Percentiles rank a stretch among this genome's conserved stretches.
Evolutionary conservation across 2,888 invertebrate species (phyloP).

Genomic region (Dynastes tityus): DNA sequence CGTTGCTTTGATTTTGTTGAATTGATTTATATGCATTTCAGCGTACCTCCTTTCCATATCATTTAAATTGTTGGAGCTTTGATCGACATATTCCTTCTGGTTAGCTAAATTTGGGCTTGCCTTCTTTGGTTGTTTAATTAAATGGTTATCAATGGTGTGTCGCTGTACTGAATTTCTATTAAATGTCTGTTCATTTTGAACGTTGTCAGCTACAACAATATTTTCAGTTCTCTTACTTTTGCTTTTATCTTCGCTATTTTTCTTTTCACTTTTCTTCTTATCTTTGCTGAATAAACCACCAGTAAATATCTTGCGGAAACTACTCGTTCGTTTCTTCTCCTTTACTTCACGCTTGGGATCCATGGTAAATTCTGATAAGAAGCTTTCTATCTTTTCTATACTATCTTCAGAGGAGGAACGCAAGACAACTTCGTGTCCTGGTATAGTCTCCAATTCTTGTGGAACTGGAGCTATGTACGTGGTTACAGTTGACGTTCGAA

Average conservation of each 20-base stretch:
- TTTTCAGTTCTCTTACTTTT: slow-evolving; percentile 63
- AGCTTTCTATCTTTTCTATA: slow-evolving; percentile 63
- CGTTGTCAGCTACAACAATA: slow-evolving; percentile 60
- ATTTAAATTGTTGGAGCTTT: slow-evolving; percentile 44
- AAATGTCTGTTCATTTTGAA: slow-evolving; percentile 66
- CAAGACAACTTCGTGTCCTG: slow-evolving; percentile 55
- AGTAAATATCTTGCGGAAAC: slow-evolving; percentile 65
- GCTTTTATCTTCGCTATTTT: slow-evolving; percentile 62
- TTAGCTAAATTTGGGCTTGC: neutral
- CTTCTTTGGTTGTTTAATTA: slow-evolving; percentile 29
- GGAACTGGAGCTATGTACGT: slow-evolving; percentile 33
- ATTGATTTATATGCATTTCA: slow-evolving; percentile 64
- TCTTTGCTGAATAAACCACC: slow-evolving; percentile 64
- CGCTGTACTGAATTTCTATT: slow-evolving; percentile 62
- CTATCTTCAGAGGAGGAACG: slow-evolving; percentile 65
- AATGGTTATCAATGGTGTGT: slow-evolving; percentile 59
- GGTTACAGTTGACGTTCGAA: slow-evolving; percentile 39
- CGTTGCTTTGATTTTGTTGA: slow-evolving; percentile 62
- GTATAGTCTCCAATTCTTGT: slow-evolving; percentile 51
- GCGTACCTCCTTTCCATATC: slow-evolving; percentile 63
- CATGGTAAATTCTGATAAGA: slow-evolving; percentile 62
- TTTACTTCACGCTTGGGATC: slow-evolving; percentile 54
- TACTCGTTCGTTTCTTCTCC: slow-evolving; percentile 66
- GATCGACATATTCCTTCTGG: slow-evolving; percentile 38
- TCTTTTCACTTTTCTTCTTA: slow-evolving; percentile 67